These are phyloP conservation scores for Kuschelorhynchus macadamiae DNA, from an alignment of 2,888 invertebrate species.

Conservation along the genomic window DNA sequence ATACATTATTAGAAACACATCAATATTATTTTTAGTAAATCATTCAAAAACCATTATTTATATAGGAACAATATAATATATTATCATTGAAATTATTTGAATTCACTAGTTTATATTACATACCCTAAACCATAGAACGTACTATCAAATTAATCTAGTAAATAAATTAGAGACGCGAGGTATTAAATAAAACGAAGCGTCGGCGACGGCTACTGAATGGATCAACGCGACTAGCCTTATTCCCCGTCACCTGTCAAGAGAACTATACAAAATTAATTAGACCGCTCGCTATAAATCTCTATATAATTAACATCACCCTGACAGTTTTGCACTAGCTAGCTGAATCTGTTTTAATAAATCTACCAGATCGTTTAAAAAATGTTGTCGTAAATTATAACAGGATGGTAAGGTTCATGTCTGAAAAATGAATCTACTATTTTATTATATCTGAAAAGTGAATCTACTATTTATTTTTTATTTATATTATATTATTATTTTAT, in stretches of 20 bases:
- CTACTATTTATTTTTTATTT: too few relatives aligned
- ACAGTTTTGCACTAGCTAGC: conserved; percentile 31
- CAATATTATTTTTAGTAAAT: too few relatives aligned
- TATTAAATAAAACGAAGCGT: conserved; percentile 8
- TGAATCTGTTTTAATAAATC: conserved; percentile 26
- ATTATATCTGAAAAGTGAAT: too few relatives aligned
- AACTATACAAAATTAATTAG: conserved; percentile 42
- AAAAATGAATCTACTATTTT: too few relatives aligned
- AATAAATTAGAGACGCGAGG: conserved; percentile 7
- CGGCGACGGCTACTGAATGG: conserved; percentile 23
- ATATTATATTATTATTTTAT: too few relatives aligned
- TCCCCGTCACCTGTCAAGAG: conserved; percentile 35
- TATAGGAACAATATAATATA: too few relatives aligned
- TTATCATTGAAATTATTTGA: too few relatives aligned
- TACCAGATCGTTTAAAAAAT: conserved; percentile 2
- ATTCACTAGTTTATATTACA: too few relatives aligned
- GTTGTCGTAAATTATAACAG: not conserved
- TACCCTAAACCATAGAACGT: not conserved
- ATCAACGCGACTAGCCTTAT: conserved; percentile 30
- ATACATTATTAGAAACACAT: too few relatives aligned
- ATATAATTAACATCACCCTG: conserved; percentile 37
- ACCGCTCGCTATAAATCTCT: conserved; percentile 37
- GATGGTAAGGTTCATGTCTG: too few relatives aligned
- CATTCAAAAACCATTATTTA: too few relatives aligned
- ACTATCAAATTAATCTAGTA: conserved; percentile 1